Evolutionary conservation across 2,888 invertebrate genomes (phyloP), one percentile per base, ranked within the genome.

Genomic region (Abrostola triplasia): DNA sequence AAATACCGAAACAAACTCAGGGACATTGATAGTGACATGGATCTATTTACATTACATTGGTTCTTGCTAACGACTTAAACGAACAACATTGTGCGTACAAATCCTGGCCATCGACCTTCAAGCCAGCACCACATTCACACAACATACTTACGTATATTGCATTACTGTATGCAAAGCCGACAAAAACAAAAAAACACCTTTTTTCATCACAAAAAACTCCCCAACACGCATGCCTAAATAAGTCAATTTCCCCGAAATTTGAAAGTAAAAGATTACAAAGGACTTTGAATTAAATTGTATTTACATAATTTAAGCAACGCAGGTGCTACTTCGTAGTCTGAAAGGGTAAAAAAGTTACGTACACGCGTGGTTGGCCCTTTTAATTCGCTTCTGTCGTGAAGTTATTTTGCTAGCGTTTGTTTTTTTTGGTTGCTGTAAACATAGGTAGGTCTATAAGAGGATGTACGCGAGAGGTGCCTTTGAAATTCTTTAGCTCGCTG

Each of bases 301-400:
- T 88, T 88, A 88, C 88, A 88, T 89, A 89, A 89, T 89, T 88
- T 85, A 88, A 81, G 85, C 84, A 79, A 79, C 88, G 79, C 89
- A 88, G 88, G 89, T 89, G 89, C 76, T 81, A 65, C 71, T 61
- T 75, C 80, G 71, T 65, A 67, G 76, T 77, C 63, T 57, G 76
- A 86, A 89, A 85, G 88, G 89, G 88, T 88, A 86, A 86, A 88
- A 86, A 88, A 86, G 80, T 83, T 80, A 64, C 67, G 76, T 67
- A 76, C 73, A 65, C 74, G 81, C 77, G 80, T 66, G 80, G 78
- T 71, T 77, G 68, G 64, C 71, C 82, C 80, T 77, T 80, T 81
- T 82, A 81, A 84, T 81, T 81, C 71, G 67, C 70, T 52, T 50
- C 67, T 73, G 71, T 64, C 73, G 64, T 69, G 73, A 78, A 81